A percentile compares a stretch with the other conserved stretches of the same genome.
Evolutionary conservation across 2,113 vertebrate genomes (phyloP).

Genomic region (Leptobrachium leishanense): DNA sequence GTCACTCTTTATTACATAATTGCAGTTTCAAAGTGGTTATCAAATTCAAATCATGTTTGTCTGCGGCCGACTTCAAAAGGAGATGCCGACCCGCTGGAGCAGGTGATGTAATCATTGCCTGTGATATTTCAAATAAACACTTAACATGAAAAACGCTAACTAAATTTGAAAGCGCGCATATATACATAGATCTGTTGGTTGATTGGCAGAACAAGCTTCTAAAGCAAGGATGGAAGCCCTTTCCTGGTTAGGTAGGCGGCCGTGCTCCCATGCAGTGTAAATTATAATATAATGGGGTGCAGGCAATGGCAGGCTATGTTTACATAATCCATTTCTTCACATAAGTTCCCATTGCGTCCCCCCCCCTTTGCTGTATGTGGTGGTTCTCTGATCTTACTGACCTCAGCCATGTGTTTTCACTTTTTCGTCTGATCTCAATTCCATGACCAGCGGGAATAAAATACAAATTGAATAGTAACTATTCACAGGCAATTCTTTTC

Average conservation of each 20-base stretch:
- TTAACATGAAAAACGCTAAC: constrained; percentile 92
- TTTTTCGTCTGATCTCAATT: constrained; percentile 99
- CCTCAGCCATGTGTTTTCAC: constrained; percentile 99
- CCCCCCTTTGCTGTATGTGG: constrained; percentile 89
- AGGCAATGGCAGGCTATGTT: constrained; percentile 93
- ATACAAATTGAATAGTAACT: constrained; percentile 99
- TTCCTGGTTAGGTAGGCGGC: constrained; percentile 80
- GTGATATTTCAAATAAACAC: constrained; percentile 97
- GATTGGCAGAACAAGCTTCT: constrained; percentile 80
- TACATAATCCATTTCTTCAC: constrained; percentile 97
- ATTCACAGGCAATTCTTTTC: constrained; percentile 94
- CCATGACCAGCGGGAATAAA: constrained; percentile 98
- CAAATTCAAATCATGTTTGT: constrained; percentile 86
- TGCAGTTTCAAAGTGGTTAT: constrained; percentile 90
- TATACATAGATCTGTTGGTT: constrained; percentile 75
- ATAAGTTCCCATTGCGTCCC: constrained; percentile 88
- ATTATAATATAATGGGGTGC: constrained; percentile 96
- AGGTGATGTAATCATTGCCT: constrained; percentile 90
- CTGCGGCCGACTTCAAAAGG: constrained; percentile 80
- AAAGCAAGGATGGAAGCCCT: constrained; percentile 76
- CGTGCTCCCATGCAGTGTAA: constrained; percentile 93
- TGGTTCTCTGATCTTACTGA: constrained; percentile 98
- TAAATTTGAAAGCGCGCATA: constrained; percentile 78
- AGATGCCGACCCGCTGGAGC: constrained; percentile 65
- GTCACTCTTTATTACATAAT: constrained; percentile 84